Evolutionary conservation across 2,888 invertebrate genomes (phyloP).

Genomic region (Eristalis tenax): DNA sequence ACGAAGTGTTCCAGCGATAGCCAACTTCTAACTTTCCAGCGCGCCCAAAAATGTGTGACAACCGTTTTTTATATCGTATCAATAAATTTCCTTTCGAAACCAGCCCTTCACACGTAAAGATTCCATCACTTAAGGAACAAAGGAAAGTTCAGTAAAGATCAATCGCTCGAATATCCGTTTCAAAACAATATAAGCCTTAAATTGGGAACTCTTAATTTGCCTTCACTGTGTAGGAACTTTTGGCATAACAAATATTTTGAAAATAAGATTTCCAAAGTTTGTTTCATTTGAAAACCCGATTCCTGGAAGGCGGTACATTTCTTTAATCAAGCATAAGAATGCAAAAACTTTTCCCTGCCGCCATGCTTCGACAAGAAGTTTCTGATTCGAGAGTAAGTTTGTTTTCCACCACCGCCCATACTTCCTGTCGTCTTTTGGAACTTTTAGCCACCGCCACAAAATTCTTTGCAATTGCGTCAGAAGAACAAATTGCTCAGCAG

Average conservation of each 20-base stretch:
- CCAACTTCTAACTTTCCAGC: no score
- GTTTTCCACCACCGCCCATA: conserved; percentile 43
- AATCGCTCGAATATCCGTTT: conserved; percentile 14
- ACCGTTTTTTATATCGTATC: no score
- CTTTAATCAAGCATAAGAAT: conserved; percentile 60
- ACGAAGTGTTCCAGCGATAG: no score
- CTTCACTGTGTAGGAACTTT: conserved; percentile 26
- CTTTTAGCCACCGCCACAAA: conserved; percentile 31
- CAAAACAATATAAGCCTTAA: conserved; percentile 4
- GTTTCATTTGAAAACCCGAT: neutral
- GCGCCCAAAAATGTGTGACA: no score
- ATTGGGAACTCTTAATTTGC: conserved; percentile 30
- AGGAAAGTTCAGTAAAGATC: neutral
- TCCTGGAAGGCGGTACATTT: conserved; percentile 46
- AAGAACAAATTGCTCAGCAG: conserved; percentile 30
- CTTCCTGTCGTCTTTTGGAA: conserved; percentile 16
- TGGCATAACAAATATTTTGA: conserved; percentile 27
- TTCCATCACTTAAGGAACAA: neutral
- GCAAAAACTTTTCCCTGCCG: conserved; percentile 42
- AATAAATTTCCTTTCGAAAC: neutral
- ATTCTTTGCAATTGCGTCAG: conserved; percentile 48
- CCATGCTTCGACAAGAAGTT: conserved; percentile 38
- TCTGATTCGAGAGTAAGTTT: conserved; percentile 56
- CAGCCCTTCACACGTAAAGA: neutral
- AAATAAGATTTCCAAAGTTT: conserved; percentile 37